A percentile compares a stretch with the other conserved stretches of the same genome.
phyloP scores from a whole-genome alignment of 2,797 vertebrate genomes.

The Alcedo quadribrachys region DNA sequence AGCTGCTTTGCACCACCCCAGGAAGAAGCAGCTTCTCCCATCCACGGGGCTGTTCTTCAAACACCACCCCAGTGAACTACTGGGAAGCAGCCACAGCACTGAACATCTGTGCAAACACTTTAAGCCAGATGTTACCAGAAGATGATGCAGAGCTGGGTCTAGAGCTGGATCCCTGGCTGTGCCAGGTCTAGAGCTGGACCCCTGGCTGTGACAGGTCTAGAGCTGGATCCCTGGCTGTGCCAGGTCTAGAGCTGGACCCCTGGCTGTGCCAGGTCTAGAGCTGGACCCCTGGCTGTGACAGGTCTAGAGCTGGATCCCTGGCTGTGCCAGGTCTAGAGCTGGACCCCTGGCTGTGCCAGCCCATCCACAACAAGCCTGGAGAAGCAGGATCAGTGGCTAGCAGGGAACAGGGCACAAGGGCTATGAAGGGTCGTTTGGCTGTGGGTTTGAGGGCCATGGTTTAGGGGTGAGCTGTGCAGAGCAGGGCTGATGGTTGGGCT shows the following conservation, averaged over 20 bases:
- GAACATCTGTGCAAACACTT: background rate
- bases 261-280: background rate
- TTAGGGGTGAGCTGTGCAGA: too few relatives aligned
- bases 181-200: background rate
- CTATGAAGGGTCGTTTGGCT: background rate
- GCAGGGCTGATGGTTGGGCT: too few relatives aligned
- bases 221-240: too few relatives aligned
- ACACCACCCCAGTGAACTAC: background rate
- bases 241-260: too few relatives aligned
- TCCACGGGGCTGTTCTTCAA: background rate
- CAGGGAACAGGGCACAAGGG: background rate
- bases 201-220: too few relatives aligned
- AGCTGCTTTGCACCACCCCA: constrained; percentile 2
- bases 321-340: too few relatives aligned
- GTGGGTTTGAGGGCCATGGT: too few relatives aligned
- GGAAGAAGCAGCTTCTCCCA: constrained; percentile 12
- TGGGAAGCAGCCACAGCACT: background rate
- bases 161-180: constrained; percentile 13
- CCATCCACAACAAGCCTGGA: background rate
- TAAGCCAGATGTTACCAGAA: constrained; percentile 38
- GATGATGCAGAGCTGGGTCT: background rate
- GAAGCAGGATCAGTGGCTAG: background rate
- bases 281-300: constrained; percentile 6
- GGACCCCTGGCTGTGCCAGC: background rate
- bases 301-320: too few relatives aligned